Evolutionary conservation across 2,797 vertebrate genomes (phyloP).

Genomic region (Gadopsis marmoratus): DNA sequence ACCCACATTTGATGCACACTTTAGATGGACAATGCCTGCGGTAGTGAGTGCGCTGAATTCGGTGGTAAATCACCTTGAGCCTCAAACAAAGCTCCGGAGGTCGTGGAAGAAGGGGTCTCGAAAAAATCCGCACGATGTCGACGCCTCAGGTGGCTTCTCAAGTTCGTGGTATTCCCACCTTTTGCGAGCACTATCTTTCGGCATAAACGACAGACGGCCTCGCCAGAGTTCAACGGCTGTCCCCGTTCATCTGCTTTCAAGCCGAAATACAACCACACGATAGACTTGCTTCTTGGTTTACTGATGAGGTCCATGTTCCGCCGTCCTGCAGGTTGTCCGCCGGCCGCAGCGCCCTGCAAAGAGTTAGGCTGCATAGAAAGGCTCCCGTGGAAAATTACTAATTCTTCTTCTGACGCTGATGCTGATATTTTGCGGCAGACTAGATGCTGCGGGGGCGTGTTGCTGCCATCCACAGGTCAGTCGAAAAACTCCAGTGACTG

Average conservation of each 20-base stretch:
- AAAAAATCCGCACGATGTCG: constrained; percentile 73
- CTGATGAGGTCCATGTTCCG: constrained; percentile 73
- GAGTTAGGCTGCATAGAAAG: constrained; percentile 9
- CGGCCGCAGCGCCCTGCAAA: not conserved
- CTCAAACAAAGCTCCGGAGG: constrained; percentile 49
- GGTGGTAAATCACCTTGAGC: constrained; percentile 50
- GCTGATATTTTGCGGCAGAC: too few species aligned
- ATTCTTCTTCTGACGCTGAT: not conserved
- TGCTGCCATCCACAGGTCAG: too few species aligned
- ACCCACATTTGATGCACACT: not conserved
- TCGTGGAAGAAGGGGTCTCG: constrained; percentile 50
- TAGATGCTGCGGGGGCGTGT: too few species aligned
- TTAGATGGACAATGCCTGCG: not conserved
- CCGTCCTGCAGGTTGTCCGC: not conserved
- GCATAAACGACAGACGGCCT: constrained; percentile 75
- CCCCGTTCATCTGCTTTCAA: constrained; percentile 75
- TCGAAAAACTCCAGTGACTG: too few species aligned
- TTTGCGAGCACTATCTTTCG: constrained; percentile 76
- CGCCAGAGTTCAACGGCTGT: constrained; percentile 61
- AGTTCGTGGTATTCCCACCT: constrained; percentile 79
- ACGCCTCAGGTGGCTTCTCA: constrained; percentile 77
- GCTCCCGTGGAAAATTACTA: not conserved
- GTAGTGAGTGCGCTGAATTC: accelerated
- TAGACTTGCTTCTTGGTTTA: constrained; percentile 76
- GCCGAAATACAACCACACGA: constrained; percentile 80